Evolutionary conservation across 1,140 invertebrate genomes (phyloP), one percentile per base, ranked within the genome.

Genomic region (Rhyacophila brunnea): DNA sequence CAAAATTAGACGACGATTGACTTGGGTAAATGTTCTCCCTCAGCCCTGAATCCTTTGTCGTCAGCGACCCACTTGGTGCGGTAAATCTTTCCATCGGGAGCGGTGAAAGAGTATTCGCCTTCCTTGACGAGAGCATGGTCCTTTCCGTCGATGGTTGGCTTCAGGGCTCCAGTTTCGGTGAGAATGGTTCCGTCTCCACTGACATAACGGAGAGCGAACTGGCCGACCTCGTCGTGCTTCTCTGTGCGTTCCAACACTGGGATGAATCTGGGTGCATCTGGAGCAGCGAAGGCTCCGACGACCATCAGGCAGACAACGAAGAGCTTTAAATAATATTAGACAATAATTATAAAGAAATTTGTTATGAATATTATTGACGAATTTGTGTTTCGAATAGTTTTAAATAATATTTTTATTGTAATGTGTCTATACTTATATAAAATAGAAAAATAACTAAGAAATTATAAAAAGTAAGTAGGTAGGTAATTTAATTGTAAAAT

Each of bases 1-100:
- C 3, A 4, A 4, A 20, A 9, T 58, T 58, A 63, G 18, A 55
- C 61, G 10, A 58, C 56, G 17, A 63, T 55, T 13, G 54, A 53
- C 17, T 63, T 58, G 14, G 74, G 74, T 11, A 76, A 63, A 64
- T 73, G 71, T 6, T 67, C 70, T 17, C 73, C 68, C 10, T 57
- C 36, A 15, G 49, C 57, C 19, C 50, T 40, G 57, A 64, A 64
- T 35, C 62, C 62, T 3, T 34, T 34, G 17, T 56, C 44, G 18
- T 64, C 62, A 48, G 62, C 57, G 6, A 57, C 44, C 47, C 56
- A 64, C 17, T 28, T 56, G 58, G 48, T 52, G 42, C 47, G 36
- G 62, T 32, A 56, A 47, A 53, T 18, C 43, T 64, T 18, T n/a
- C 62, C 62, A 17, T 64, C 48, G 23, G 47, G 38, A 28, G 57